phyloP scores from a whole-genome alignment of 2,113 vertebrate genomes.

The Strigops habroptila region DNA sequence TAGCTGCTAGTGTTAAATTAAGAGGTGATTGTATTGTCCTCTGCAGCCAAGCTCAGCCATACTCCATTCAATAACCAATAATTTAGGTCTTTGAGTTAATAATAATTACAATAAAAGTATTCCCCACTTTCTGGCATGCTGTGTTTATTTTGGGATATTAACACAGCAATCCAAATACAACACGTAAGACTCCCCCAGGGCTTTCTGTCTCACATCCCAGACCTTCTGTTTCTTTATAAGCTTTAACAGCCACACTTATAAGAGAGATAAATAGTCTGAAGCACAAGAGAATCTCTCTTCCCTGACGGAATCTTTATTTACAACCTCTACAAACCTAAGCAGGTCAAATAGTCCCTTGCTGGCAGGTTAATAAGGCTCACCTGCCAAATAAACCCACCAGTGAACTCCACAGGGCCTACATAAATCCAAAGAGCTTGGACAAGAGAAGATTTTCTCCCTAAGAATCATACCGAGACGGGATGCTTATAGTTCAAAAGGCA shows the following conservation, averaged over 20 bases:
- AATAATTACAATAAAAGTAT: conserved; percentile 55
- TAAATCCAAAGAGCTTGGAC: conserved; percentile 7
- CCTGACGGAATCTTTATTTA: conserved; percentile 61
- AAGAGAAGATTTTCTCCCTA: not conserved
- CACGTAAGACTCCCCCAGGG: conserved; percentile 49
- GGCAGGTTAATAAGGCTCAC: conserved; percentile 61
- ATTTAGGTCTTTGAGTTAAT: conserved; percentile 40
- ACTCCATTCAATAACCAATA: conserved; percentile 41
- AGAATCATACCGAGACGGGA: not conserved
- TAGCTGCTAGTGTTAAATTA: conserved; percentile 33
- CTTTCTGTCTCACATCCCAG: conserved; percentile 62
- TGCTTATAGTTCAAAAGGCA: not conserved
- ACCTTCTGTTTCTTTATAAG: conserved; percentile 61
- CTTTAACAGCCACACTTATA: conserved; percentile 48
- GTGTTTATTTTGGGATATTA: conserved; percentile 64
- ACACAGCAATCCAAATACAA: conserved; percentile 52
- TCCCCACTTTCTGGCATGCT: conserved; percentile 13
- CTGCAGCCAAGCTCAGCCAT: conserved; percentile 24
- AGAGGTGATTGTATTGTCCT: conserved; percentile 29
- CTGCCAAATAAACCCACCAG: conserved; percentile 55
- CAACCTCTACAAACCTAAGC: conserved; percentile 29
- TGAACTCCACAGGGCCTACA: not conserved
- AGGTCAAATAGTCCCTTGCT: conserved; percentile 49
- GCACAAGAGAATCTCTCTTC: conserved; percentile 52
- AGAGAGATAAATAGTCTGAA: conserved; percentile 61